A percentile compares a stretch with the other conserved stretches of the same genome.
Evolutionary conservation across 1,140 invertebrate species (phyloP).

Genomic region (Carposina sasakii): DNA sequence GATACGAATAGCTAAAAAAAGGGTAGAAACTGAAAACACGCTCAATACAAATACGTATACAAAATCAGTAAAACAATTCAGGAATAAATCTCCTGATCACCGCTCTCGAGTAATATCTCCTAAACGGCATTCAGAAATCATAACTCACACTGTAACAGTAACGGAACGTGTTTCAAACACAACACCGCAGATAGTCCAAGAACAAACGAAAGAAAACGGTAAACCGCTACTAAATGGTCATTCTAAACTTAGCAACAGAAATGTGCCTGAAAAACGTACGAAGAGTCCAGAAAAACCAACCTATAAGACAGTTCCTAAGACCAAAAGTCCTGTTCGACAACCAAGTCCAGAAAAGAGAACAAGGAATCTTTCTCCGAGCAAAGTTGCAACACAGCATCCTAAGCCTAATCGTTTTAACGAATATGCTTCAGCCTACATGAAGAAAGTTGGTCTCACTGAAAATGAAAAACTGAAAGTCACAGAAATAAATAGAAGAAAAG

Average conservation of each 20-base stretch:
- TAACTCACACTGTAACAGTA: constrained; percentile 31
- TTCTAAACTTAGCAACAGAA: constrained; percentile 29
- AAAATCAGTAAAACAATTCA: constrained; percentile 34
- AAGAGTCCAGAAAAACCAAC: constrained; percentile 50
- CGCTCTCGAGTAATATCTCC: constrained; percentile 31
- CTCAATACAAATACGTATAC: constrained; percentile 26
- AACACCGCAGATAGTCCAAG: constrained; percentile 19
- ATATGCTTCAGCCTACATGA: constrained; percentile 69
- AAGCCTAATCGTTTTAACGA: constrained; percentile 60
- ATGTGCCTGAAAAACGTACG: constrained; percentile 19
- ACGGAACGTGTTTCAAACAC: constrained; percentile 22
- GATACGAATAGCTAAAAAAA: constrained; percentile 79
- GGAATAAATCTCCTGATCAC: constrained; percentile 43
- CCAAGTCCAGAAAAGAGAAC: constrained; percentile 52
- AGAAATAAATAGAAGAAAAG: constrained; percentile 36
- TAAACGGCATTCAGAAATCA: constrained; percentile 26
- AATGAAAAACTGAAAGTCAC: constrained; percentile 35
- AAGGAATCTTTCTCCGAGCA: constrained; percentile 44
- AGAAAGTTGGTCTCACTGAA: constrained; percentile 59
- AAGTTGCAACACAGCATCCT: constrained; percentile 42
- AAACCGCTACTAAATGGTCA: constrained; percentile 35
- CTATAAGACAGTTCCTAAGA: constrained; percentile 29
- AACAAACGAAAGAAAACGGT: constrained; percentile 22
- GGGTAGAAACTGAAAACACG: constrained; percentile 51
- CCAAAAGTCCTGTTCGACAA: constrained; percentile 40